Percentiles rank a stretch among this genome's conserved stretches.
These are phyloP conservation scores for Pseudolycoriella hygida DNA, from an alignment of 2,888 invertebrate species.

Conservation along the genomic window DNA sequence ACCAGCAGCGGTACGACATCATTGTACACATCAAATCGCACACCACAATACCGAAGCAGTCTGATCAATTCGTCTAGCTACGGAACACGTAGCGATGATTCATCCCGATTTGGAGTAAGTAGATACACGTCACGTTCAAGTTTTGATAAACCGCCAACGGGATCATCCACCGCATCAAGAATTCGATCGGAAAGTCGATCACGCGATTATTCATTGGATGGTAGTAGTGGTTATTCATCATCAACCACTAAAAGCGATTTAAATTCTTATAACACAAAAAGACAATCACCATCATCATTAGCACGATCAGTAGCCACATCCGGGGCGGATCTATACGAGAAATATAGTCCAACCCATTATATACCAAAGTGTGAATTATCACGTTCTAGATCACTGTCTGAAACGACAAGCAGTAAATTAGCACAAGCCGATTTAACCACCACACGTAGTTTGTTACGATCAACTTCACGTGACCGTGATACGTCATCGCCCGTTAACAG, in stretches of 20 bases:
- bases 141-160: constrained; percentile 9
- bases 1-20: constrained; percentile 1
- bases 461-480: constrained; percentile 5
- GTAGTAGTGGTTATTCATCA: constrained; percentile 9
- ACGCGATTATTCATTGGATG: constrained; percentile 9
- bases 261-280: constrained; percentile 25
- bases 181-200: constrained; percentile 6
- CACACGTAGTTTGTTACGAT: constrained; percentile 8
- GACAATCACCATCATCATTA: constrained; percentile 29
- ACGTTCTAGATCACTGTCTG: constrained; percentile 30
- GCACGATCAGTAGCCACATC: constrained; percentile 38
- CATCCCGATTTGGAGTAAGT: constrained; percentile 29
- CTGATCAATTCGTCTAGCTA: constrained; percentile 3
- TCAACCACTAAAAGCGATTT: constrained; percentile 10
- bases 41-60: constrained; percentile 1
- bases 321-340: constrained; percentile 50
- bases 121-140: constrained; percentile 12
- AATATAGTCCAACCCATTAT: constrained; percentile 59
- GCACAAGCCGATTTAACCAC: constrained; percentile 6
- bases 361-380: constrained; percentile 37
- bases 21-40: neutral
- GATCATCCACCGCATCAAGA: neutral
- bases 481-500: neutral
- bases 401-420: constrained; percentile 13
- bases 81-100: constrained; percentile 5